Evolutionary conservation across 1,140 invertebrate species (phyloP), one percentile per base, ranked within the genome.

Genomic region (Rhopalosiphum maidis): DNA sequence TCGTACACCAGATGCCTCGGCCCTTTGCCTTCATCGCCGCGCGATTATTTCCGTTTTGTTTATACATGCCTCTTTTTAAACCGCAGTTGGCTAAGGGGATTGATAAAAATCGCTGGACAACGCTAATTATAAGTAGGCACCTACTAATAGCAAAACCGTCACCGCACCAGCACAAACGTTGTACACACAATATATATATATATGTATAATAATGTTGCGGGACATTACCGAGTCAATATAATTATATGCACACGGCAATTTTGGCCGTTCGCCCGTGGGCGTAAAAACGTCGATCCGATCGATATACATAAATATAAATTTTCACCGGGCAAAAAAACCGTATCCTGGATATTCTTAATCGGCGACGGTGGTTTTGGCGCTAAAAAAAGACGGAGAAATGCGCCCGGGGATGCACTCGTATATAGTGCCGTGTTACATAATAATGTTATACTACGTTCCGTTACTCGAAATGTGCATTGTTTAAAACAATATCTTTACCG

Each of bases 91-190:
- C 25, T 68, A 25, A 68, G 55, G 30, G 11, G 55, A 90, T 90
- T 90, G 54, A 90, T 90, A 90, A 90, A 88, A 88, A 68, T n/a
- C 88, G 55, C 88, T 41, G 54, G 37, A 60, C 48, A 90, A 90
- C 88, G 22, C n/a, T 90, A 90, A 90, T 60, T 90, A 77, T 77
- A 77, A 77, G 60, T n/a, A 60, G 41, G 54, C 8, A 90, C 18
- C 48, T 51, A 51, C 54, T 60, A 60, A 77, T 77, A 60, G 54
- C 88, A 60, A 90, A 60, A 90, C 54, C 88, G 88, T 90, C 88
- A 90, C 85, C 11, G 60, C 60, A 8, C 11, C 85, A 8, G 15
- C 41, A 30, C 21, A 11, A 2, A 25, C 37, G 25, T 30, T 90
- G 37, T 68, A 68, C 43, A 60, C 41, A 41, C 41, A 3, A 41